phyloP scores from a whole-genome alignment of 2,797 vertebrate genomes.

The Crenuchus spilurus region DNA sequence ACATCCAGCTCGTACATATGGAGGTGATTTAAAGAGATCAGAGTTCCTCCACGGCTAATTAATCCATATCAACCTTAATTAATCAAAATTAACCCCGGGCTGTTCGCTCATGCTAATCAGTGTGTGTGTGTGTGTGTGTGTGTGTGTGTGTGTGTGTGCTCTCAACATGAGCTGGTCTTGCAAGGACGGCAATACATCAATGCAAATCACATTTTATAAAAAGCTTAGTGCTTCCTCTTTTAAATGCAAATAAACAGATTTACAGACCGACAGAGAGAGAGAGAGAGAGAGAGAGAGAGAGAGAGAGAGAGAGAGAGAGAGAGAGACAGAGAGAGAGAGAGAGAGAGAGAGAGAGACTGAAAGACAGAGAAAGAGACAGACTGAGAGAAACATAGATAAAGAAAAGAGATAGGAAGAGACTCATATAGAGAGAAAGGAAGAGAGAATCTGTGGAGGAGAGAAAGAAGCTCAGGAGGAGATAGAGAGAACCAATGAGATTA shows the following conservation, averaged over 20 bases:
- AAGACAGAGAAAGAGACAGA: too few relatives aligned
- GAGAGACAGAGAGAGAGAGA: neutral
- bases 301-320: neutral
- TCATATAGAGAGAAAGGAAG: constrained; percentile 28
- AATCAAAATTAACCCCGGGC: constrained; percentile 73
- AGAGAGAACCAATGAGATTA: neutral
- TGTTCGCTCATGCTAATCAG: constrained; percentile 65
- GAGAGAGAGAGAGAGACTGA: neutral
- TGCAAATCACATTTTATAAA: constrained; percentile 47
- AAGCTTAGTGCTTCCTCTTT: constrained; percentile 52
- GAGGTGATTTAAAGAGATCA: constrained; percentile 71
- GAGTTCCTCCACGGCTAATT: constrained; percentile 72
- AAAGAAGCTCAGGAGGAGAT: constrained; percentile 7
- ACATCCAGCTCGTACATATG: constrained; percentile 58
- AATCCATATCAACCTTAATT: constrained; percentile 75
- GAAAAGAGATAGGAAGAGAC: constrained; percentile 24
- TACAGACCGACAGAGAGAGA: too few relatives aligned
- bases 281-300: neutral
- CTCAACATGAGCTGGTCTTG: neutral
- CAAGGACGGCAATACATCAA: constrained; percentile 31
- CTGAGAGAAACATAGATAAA: neutral
- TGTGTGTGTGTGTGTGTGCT: constrained; percentile 19
- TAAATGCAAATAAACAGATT: constrained; percentile 53
- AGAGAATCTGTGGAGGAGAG: constrained; percentile 39
- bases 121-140: constrained; percentile 21